Evolutionary conservation across 2,888 invertebrate genomes (phyloP).

Genomic region (Caenorhabditis sp.): DNA sequence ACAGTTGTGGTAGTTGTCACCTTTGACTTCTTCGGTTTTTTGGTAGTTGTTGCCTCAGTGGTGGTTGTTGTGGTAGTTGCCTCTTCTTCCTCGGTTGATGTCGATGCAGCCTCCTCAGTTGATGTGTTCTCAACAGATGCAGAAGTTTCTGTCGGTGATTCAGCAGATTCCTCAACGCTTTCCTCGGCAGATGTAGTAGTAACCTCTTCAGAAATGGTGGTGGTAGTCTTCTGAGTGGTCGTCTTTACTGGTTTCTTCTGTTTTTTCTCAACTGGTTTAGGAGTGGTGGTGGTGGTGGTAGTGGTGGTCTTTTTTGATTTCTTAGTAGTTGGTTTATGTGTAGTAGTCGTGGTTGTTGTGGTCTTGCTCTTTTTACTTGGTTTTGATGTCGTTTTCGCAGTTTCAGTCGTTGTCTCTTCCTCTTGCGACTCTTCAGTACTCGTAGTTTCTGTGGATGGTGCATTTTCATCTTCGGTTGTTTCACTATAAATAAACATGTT

Average conservation of each 20-base stretch:
- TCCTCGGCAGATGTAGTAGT: constrained; percentile 18
- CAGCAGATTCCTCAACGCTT: constrained; percentile 31
- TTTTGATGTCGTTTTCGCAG: not conserved
- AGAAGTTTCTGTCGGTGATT: constrained; percentile 24
- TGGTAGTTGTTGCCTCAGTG: not conserved
- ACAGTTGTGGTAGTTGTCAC: constrained; percentile 2
- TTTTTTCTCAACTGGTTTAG: not conserved
- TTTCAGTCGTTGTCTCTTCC: constrained; percentile 2
- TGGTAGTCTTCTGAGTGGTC: not conserved
- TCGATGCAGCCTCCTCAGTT: not conserved
- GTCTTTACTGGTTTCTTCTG: not conserved
- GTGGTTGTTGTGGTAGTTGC: not conserved
- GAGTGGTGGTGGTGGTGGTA: not conserved
- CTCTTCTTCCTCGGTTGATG: constrained; percentile 18
- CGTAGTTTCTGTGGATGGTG: not conserved
- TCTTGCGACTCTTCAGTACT: not conserved
- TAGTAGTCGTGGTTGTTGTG: not conserved
- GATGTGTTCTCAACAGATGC: constrained; percentile 3
- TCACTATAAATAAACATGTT: not conserved
- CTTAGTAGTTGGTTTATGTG: not conserved
- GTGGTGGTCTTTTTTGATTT: not conserved
- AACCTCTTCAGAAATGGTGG: not conserved
- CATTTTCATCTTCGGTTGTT: not conserved
- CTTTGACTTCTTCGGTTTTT: not conserved
- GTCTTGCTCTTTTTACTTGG: not conserved